Evolutionary conservation across 2,113 vertebrate species (phyloP).

Genomic region (Romanogobio albipinnatus): DNA sequence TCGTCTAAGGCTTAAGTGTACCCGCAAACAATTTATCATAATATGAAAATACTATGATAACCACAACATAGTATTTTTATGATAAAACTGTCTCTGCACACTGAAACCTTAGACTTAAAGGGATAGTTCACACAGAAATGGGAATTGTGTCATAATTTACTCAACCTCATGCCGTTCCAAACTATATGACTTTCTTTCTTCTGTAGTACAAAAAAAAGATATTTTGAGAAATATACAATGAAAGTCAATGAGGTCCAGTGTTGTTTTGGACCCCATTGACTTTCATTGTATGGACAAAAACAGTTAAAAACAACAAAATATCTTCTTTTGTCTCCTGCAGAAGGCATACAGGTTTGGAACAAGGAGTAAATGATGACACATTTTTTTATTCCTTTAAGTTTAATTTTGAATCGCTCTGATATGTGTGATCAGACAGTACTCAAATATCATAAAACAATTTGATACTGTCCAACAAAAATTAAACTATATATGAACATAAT

Average conservation of each 20-base stretch:
- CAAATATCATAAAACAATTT: background rate
- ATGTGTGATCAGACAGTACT: background rate
- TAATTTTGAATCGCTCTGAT: background rate
- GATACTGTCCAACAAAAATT: conserved; percentile 32
- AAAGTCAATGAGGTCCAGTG: background rate
- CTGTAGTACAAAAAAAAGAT: background rate
- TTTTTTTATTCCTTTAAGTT: no score
- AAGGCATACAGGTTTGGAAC: background rate
- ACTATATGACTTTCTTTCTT: background rate
- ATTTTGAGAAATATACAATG: background rate
- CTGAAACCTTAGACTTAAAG: background rate
- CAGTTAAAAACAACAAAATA: background rate
- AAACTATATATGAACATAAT: background rate
- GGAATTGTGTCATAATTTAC: background rate
- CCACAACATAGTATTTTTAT: background rate
- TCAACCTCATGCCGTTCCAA: background rate
- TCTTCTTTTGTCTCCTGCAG: background rate
- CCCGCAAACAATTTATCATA: background rate
- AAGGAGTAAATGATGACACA: background rate
- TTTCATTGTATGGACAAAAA: background rate
- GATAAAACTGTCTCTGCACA: background rate
- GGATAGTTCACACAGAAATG: background rate
- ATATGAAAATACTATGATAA: background rate
- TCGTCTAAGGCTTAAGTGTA: background rate
- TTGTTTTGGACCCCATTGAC: background rate